A percentile compares a stretch with the other conserved stretches of the same genome.
phyloP scores from a whole-genome alignment of 1,140 invertebrate genomes.

The Pectinophora gossypiella region DNA sequence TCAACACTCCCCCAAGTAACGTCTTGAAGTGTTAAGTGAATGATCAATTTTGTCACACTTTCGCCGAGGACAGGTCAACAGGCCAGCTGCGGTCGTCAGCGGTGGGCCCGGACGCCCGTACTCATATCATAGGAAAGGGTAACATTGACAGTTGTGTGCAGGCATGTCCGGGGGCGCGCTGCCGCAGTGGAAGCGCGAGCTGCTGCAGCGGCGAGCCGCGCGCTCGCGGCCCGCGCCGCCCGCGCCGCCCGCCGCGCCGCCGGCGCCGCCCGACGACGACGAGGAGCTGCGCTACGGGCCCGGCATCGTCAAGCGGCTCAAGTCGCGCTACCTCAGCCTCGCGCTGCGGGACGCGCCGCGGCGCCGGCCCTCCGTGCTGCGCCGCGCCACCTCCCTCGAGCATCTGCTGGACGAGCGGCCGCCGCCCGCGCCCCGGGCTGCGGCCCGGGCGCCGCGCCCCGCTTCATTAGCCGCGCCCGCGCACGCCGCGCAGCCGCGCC shows the following conservation, averaged over 20 bases:
- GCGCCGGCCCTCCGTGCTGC: conserved; percentile 79
- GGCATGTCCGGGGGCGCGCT: conserved; percentile 64
- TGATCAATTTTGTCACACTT: too few species aligned
- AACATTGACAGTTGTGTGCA: too few species aligned
- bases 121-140: too few species aligned
- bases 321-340: conserved; percentile 89
- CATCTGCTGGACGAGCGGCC: conserved; percentile 84
- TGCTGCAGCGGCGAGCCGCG: conserved; percentile 79
- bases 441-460: conserved; percentile 37
- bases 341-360: conserved; percentile 82
- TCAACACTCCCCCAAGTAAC: too few species aligned
- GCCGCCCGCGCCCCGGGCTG: conserved; percentile 39
- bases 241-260: conserved; percentile 31
- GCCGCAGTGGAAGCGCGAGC: conserved; percentile 85
- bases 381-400: conserved; percentile 89
- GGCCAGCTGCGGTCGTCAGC: too few species aligned
- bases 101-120: too few species aligned
- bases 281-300: conserved; percentile 93
- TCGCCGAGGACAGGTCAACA: too few species aligned
- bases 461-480: conserved; percentile 67
- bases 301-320: conserved; percentile 91
- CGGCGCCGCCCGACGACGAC: conserved; percentile 64
- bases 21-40: too few species aligned
- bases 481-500: conserved; percentile 60
- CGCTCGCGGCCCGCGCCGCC: conserved; percentile 32